Evolutionary conservation across 2,797 vertebrate species (phyloP).

Genomic region (Distichodus sexfasciatus): DNA sequence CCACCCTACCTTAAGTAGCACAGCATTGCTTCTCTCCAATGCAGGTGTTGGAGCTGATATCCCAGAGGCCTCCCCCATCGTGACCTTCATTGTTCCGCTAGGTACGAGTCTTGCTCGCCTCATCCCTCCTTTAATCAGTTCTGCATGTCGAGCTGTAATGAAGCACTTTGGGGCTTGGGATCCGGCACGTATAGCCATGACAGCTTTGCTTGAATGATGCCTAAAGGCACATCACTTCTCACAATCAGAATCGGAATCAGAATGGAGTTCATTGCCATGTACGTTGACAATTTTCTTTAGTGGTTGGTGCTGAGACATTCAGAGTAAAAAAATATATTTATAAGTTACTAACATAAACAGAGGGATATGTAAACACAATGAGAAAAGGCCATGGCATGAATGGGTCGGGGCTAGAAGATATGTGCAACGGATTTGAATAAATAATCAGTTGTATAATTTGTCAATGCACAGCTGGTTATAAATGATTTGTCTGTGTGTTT

Average conservation of each 20-base stretch:
- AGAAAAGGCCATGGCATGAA: too few species aligned
- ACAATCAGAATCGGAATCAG: too few species aligned
- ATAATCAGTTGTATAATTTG: too few species aligned
- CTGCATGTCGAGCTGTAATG: slow-evolving; percentile 30
- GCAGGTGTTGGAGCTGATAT: slow-evolving; percentile 19
- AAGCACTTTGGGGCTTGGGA: slow-evolving; percentile 24
- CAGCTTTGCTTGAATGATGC: slow-evolving; percentile 20
- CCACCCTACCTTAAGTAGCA: slow-evolving; percentile 7
- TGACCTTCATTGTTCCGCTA: slow-evolving; percentile 15
- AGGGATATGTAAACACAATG: too few species aligned
- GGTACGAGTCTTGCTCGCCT: slow-evolving; percentile 12
- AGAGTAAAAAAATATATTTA: too few species aligned
- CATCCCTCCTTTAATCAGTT: slow-evolving; percentile 29
- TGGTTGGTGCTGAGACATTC: too few species aligned
- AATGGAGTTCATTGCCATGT: too few species aligned
- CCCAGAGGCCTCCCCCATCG: background rate
- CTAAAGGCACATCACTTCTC: background rate
- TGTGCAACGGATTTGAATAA: too few species aligned
- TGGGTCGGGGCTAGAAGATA: too few species aligned
- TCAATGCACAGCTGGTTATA: background rate
- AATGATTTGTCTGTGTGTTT: slow-evolving; percentile 4
- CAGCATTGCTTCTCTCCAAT: slow-evolving; percentile 8
- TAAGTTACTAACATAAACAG: too few species aligned
- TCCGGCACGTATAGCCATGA: slow-evolving; percentile 15
- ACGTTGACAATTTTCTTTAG: too few species aligned